phyloP scores from a whole-genome alignment of 1,140 invertebrate species.

The Caenorhabditis tropicalis region DNA sequence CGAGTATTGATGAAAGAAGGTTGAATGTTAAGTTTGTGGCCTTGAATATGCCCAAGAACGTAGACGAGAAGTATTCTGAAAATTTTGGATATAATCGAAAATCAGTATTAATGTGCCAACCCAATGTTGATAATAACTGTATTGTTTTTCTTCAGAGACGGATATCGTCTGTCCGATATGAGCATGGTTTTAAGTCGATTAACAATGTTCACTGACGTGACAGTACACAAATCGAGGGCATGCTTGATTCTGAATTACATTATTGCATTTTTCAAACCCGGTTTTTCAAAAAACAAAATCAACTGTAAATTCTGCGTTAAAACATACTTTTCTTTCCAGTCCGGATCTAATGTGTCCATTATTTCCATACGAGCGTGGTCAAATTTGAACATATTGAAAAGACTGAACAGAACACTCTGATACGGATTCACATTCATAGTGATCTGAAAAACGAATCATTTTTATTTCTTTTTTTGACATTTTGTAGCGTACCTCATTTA shows the following conservation, averaged over 20 bases:
- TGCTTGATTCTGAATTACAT: neutral
- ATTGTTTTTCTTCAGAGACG: too few species aligned
- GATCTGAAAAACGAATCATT: too few species aligned
- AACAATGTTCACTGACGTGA: neutral
- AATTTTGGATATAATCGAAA: too few species aligned
- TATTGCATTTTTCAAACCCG: too few species aligned
- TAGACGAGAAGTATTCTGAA: neutral
- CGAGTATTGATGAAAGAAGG: too few species aligned
- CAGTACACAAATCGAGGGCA: neutral
- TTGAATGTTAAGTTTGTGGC: neutral
- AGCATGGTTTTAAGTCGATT: too few species aligned
- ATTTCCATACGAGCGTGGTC: neutral
- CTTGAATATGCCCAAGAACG: neutral
- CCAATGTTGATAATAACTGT: neutral
- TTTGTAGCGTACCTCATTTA: too few species aligned
- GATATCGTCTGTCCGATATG: too few species aligned
- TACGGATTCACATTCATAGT: neutral
- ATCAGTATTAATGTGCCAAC: neutral
- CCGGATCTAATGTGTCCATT: neutral
- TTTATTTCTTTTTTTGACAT: too few species aligned
- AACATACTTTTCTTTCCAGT: neutral
- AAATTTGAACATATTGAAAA: neutral
- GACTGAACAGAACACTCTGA: neutral
- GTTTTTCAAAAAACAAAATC: too few species aligned
- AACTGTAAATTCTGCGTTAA: too few species aligned